Evolutionary conservation across 1,140 invertebrate species (phyloP), one percentile per base, ranked within the genome.

Genomic region (Galendromus occidentalis): DNA sequence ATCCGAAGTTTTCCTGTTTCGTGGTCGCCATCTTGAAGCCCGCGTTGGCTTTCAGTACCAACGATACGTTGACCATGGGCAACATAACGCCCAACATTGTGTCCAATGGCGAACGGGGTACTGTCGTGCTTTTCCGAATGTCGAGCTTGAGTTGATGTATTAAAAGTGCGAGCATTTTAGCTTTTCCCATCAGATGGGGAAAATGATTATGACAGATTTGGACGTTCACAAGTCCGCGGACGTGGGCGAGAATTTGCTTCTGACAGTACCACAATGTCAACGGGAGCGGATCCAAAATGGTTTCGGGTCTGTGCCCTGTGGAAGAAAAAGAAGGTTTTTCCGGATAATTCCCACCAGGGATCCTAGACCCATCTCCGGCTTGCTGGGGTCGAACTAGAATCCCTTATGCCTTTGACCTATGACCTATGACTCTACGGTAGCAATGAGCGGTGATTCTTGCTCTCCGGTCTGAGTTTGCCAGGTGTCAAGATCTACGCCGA

Each of bases 181-280:
- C 33, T 25, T 59, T 59, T 33, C 25, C 51, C 22, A 59, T 25
- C 51, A 59, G 51, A 17, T 25, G 25, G 20, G 22, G 51, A 9
- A 59, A 59, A 22, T 59, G 51, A 29, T 59, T 33, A 22, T 59
- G 51, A 33, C 51, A 59, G 14, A 59, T 33, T 25, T 59, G 51
- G 22, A 59, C 22, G 51, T 59, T 59, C 14, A 59, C 51, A 9
- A 59, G 51, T 14, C 51, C 51, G 51, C 51, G 51, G 17, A 59
- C 51, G 33, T 59, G 51, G 33, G 51, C 51, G 2, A 59, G 51
- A 18, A 59, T 59, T 9, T 59, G 51, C 51, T 59, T 59, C 51
- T 59, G 51, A 33, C 51, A 59, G 9, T 59, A 59, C 51, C 51
- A 59, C 51, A 59, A 25, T 22, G 51, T 59, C 22, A 59, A 25